phyloP scores from a whole-genome alignment of 2,113 vertebrate species.

The Progne subis region DNA sequence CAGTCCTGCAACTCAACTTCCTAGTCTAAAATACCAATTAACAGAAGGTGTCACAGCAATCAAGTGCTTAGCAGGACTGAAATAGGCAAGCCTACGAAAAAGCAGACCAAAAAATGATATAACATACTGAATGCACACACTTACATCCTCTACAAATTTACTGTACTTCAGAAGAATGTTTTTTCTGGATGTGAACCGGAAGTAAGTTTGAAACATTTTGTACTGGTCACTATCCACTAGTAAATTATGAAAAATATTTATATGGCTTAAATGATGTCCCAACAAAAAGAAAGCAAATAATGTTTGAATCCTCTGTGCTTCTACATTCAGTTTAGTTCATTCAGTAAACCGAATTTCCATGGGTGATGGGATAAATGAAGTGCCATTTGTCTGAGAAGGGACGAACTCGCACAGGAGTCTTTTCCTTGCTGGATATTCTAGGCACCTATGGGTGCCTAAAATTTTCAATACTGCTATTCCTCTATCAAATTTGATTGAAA shows the following conservation, averaged over 20 bases:
- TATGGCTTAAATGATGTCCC: background rate
- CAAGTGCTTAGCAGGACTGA: background rate
- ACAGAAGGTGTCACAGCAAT: background rate
- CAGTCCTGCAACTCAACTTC: background rate
- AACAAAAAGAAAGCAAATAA: background rate
- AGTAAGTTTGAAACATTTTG: background rate
- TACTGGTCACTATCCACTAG: background rate
- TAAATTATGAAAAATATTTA: background rate
- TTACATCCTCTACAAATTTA: background rate
- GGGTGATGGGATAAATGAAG: background rate
- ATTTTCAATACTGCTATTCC: background rate
- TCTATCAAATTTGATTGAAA: background rate
- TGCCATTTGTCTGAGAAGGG: background rate
- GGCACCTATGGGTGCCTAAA: background rate
- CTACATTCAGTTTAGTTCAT: background rate
- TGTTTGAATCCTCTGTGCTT: background rate
- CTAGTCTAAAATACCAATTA: background rate
- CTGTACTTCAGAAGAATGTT: background rate
- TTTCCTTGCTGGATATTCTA: background rate
- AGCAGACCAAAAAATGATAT: background rate
- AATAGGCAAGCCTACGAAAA: background rate
- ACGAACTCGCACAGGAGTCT: background rate
- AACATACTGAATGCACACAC: background rate
- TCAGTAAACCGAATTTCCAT: background rate
- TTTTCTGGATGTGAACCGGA: background rate